These are phyloP conservation scores for Tanytarsus gracilentus DNA, from an alignment of 2,888 invertebrate genomes.

Conservation along the genomic window DNA sequence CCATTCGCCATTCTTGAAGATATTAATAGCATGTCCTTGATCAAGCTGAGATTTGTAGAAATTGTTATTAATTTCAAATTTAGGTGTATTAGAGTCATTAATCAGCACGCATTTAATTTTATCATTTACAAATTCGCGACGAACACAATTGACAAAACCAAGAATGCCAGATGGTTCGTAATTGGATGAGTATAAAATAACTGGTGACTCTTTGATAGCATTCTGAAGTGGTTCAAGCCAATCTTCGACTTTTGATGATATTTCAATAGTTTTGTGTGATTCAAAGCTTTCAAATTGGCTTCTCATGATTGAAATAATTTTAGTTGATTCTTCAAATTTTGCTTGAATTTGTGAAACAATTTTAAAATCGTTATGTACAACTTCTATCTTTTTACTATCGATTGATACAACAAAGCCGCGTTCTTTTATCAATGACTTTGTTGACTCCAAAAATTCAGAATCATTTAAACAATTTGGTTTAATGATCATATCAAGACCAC, in stretches of 20 bases:
- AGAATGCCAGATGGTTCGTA: slow-evolving; percentile 67
- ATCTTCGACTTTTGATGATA: slow-evolving; percentile 34
- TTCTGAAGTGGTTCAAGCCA: slow-evolving; percentile 39
- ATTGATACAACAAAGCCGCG: slow-evolving; percentile 54
- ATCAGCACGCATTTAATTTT: slow-evolving; percentile 54
- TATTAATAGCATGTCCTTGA: slow-evolving; percentile 70
- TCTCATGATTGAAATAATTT: slow-evolving; percentile 35
- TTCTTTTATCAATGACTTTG: slow-evolving; percentile 46
- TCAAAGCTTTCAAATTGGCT: neutral
- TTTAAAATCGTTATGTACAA: slow-evolving; percentile 35
- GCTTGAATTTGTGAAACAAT: slow-evolving; percentile 35
- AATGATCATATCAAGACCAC: slow-evolving; percentile 36
- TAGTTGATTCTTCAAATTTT: slow-evolving; percentile 35
- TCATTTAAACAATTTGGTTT: slow-evolving; percentile 34
- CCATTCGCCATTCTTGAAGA: slow-evolving; percentile 50
- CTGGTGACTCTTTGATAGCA: slow-evolving; percentile 32
- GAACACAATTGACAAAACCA: slow-evolving; percentile 79
- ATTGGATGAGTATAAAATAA: slow-evolving; percentile 57
- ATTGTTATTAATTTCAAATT: slow-evolving; percentile 53
- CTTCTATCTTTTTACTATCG: slow-evolving; percentile 41
- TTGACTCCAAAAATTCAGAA: slow-evolving; percentile 42
- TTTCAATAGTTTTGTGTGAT: slow-evolving; percentile 33
- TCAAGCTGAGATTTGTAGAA: slow-evolving; percentile 58
- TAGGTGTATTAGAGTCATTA: slow-evolving; percentile 48
- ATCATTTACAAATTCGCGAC: slow-evolving; percentile 68